These are phyloP conservation scores for Sylvilagus bachmani DNA, from an alignment of 2,113 vertebrate genomes.

Conservation along the genomic window DNA sequence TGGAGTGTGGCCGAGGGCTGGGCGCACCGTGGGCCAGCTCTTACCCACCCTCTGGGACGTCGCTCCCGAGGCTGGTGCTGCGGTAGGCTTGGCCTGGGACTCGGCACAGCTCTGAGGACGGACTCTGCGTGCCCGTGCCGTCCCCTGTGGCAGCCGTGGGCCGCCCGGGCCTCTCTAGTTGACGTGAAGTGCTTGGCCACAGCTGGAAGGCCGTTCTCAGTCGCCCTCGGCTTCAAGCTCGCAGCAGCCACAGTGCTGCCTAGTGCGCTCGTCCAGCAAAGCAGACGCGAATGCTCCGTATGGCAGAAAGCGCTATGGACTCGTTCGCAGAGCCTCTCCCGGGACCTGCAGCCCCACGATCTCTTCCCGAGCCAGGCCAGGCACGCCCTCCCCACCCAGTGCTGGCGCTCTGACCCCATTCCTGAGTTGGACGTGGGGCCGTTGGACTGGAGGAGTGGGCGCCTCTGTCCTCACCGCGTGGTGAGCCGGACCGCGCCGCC, in stretches of 20 bases:
- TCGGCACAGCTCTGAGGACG: background rate
- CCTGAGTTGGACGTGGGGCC: background rate
- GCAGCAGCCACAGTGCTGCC: background rate
- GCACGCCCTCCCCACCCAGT: background rate
- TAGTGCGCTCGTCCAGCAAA: background rate
- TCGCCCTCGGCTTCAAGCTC: background rate
- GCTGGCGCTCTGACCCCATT: background rate
- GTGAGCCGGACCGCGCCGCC: background rate
- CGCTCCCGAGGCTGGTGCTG: rapidly evolving
- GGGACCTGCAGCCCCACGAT: background rate
- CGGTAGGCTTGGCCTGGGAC: background rate
- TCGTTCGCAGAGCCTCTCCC: background rate
- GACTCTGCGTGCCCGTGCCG: background rate
- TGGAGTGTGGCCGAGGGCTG: background rate
- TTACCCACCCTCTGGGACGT: background rate
- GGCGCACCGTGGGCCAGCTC: background rate
- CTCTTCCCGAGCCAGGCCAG: background rate
- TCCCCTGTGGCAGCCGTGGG: rapidly evolving
- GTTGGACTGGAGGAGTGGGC: no score
- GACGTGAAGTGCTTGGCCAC: background rate
- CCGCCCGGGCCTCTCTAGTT: background rate
- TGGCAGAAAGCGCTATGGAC: background rate
- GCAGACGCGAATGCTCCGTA: background rate
- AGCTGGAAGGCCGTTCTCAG: background rate
- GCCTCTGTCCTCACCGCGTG: background rate